Percentiles rank a stretch among this genome's conserved stretches.
phyloP scores from a whole-genome alignment of 2,113 vertebrate genomes.

The Lontra canadensis region DNA sequence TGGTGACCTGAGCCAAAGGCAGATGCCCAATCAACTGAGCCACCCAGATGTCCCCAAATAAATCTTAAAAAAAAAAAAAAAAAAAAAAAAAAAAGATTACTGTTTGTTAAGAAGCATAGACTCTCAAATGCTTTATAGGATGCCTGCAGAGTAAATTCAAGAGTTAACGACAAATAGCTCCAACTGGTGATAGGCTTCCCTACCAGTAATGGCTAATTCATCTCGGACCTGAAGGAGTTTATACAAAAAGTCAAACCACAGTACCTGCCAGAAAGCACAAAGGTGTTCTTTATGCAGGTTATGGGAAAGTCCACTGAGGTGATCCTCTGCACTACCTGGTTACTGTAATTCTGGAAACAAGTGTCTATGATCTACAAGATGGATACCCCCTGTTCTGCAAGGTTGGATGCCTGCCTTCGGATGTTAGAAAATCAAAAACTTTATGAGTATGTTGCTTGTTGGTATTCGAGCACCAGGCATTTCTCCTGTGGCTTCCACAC shows the following conservation, averaged over 20 bases:
- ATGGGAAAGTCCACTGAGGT: background rate
- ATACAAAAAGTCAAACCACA: background rate
- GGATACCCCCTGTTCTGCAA: background rate
- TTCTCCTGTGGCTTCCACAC: background rate
- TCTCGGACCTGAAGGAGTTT: background rate
- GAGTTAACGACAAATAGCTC: background rate
- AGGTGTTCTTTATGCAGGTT: background rate
- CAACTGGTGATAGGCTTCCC: background rate
- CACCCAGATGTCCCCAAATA: background rate
- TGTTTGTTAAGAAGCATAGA: background rate
- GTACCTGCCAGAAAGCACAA: background rate
- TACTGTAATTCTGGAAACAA: constrained; percentile 29
- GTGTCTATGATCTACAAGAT: background rate
- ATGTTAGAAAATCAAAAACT: background rate
- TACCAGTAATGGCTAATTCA: background rate
- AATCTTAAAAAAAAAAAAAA: background rate
- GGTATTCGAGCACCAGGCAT: background rate
- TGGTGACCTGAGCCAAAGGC: background rate
- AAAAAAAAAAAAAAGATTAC: background rate
- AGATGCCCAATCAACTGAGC: background rate
- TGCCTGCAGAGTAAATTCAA: background rate
- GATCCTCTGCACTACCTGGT: background rate
- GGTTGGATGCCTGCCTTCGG: background rate
- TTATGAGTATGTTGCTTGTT: background rate
- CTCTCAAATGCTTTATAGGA: background rate